A percentile compares a stretch with the other conserved stretches of the same genome.
These are phyloP conservation scores for Mastomys coucha DNA, from an alignment of 2,113 vertebrate species.

Conservation along the genomic window DNA sequence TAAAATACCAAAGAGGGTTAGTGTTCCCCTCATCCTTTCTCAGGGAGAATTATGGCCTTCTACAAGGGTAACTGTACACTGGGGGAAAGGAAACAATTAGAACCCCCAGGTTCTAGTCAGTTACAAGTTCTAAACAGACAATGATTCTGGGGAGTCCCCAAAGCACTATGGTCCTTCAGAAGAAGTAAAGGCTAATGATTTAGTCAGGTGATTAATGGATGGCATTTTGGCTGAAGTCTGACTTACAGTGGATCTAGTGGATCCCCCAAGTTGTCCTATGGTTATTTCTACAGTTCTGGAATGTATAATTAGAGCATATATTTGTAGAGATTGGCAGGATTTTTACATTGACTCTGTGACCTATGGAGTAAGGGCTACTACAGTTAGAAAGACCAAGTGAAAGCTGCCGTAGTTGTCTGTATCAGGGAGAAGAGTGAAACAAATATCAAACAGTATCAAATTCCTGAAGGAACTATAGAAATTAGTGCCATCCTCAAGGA, in stretches of 20 bases:
- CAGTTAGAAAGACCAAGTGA: background rate
- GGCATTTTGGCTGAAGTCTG: background rate
- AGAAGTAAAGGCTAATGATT: too few relatives aligned
- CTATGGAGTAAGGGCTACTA: background rate
- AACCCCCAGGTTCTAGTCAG: background rate
- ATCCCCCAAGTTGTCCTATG: background rate
- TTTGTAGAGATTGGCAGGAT: background rate
- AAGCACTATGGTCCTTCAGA: background rate
- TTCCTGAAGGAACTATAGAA: background rate
- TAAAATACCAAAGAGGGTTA: background rate
- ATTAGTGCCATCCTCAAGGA: background rate
- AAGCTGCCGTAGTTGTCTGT: background rate
- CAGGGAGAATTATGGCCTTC: background rate
- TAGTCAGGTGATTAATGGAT: background rate
- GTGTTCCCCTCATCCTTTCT: too few relatives aligned
- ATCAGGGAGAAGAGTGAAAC: background rate
- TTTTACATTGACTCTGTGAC: background rate
- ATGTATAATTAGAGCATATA: background rate
- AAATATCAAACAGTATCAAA: background rate
- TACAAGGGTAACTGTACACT: background rate
- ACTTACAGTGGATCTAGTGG: background rate
- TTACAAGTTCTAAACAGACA: background rate
- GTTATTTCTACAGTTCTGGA: background rate
- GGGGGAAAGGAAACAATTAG: background rate
- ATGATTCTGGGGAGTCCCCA: background rate